These are phyloP conservation scores for Cyanocitta stelleri DNA, from an alignment of 2,113 vertebrate genomes.

Conservation along the genomic window DNA sequence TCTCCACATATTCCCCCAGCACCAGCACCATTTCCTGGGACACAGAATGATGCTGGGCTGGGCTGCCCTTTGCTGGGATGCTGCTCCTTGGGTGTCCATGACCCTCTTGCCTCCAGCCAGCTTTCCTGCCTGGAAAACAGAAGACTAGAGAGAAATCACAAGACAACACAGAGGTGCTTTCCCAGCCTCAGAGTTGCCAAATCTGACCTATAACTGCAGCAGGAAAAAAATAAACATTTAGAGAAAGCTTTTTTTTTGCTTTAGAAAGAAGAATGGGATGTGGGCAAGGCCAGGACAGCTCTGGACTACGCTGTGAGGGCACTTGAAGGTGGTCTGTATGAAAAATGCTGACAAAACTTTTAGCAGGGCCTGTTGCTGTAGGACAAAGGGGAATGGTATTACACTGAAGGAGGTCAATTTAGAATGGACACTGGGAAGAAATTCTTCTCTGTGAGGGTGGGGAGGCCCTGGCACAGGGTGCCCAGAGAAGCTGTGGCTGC, in stretches of 20 bases:
- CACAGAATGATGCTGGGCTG: not conserved
- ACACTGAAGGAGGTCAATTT: not conserved
- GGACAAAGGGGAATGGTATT: not conserved
- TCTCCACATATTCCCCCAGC: rapidly evolving
- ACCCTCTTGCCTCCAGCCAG: not conserved
- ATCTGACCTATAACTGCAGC: not conserved
- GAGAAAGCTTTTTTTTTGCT: not conserved
- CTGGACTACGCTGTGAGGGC: not conserved
- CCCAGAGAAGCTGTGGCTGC: not conserved
- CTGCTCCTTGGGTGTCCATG: not conserved
- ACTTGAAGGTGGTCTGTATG: not conserved
- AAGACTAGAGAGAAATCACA: not conserved
- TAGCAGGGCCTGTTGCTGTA: not conserved
- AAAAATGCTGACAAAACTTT: not conserved
- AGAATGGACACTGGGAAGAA: not conserved
- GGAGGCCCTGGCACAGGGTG: not conserved
- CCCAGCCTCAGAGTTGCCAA: not conserved
- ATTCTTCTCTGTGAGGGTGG: not conserved
- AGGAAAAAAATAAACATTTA: not conserved
- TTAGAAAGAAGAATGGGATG: not conserved
- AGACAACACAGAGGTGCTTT: not conserved
- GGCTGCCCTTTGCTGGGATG: not conserved
- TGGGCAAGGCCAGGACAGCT: not conserved
- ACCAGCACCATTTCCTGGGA: not conserved
- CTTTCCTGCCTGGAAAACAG: not conserved